Evolutionary conservation across 2,888 invertebrate species (phyloP), one percentile per base, ranked within the genome.

Genomic region (Eristalis tenax): DNA sequence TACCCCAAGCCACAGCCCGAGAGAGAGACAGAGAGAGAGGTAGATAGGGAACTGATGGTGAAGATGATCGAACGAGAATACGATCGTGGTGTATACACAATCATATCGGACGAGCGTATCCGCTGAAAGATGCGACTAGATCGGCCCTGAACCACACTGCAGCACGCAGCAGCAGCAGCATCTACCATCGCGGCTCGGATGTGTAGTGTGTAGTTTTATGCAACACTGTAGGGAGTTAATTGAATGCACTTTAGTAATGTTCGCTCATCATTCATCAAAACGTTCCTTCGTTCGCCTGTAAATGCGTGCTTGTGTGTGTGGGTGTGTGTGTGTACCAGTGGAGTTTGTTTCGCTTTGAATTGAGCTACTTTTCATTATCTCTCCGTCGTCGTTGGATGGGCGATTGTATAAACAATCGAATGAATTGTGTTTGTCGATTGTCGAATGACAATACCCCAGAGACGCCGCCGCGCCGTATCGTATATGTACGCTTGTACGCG

Each of bases 181-280:
- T 11, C n/a, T 18, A 18, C 8, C 50, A 18, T 50, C 50, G 18
- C n/a, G 18, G 50, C 50, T 3, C n/a, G 4, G 43, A n/a, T n/a
- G 50, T 77, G 15, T 26, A 26, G 50, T 35, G 61, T 18, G 59
- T 80, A 74, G 61, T 66, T 61, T 43, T 57, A 15, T 68, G 74
- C 74, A 81, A 71, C 83, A 74, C 83, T 83, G 74, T 70, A 56
- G 80, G 84, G 66, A 80, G 70, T 75, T 84, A 71, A 80, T 84
- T 85, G 63, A 71, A 80, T 71, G 74, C 77, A 74, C 86, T 82
- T 82, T 78, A 74, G 73, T 85, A 82, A 82, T 82, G 70, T 82
- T 78, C 86, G 77, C 86, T 78, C 85, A 82, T 85, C 81, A 77
- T 82, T 85, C 85, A 82, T 85, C 82, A 85, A 82, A 73, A 50